Base-by-base conservation (phyloP, 2,113 vertebrate genomes). In the Bubo scandiacus region DNA sequence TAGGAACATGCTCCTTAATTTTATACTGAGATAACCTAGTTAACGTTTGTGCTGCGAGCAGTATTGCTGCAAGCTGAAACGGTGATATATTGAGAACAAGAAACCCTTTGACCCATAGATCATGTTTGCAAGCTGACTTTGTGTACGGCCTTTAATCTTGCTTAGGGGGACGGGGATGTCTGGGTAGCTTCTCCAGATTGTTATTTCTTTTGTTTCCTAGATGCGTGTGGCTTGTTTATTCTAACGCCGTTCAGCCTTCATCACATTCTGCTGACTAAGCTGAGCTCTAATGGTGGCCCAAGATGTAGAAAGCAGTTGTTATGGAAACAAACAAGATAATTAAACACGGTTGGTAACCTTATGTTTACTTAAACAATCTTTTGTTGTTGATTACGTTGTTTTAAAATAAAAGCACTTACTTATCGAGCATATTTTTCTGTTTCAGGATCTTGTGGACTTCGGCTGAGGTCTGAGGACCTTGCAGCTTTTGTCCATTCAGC, bases 401-500 rank as follows among this genome's bases (percentile, higher is more conserved):
- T 61, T 43, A 4, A 67, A 96, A 45, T 67, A 17, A 94, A 92
- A 90, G 12, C 67, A 98, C 97, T 94, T 96, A 98, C 98, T 98
- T 97, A 51, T 98, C 57, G 0, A 97, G 42, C 68, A 97, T 63
- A 8, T 97, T 67, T 77, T 95, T 98, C 78, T 97, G 95, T 91
- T 96, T 96, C 94, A 98, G 96, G 52, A 98, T 97, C 83, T 97
- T 98, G 94, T 97, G 98, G 68, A 98, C 97, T 93, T 98, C 98
- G 0, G 92, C 97, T 15, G 98, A 97, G 40, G 98, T 98, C 90
- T 98, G 98, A 27, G 99, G 99, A n/a, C 99, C 99, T 95, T 99
- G 99, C 23, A 99, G 98, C 92, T 99, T 99, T 96, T 99, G 99
- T 15, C 99, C 99, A 5, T 99, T 99, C 74, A 99, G 96, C 98